phyloP scores from a whole-genome alignment of 2,113 vertebrate species.

The Empidonax traillii region DNA sequence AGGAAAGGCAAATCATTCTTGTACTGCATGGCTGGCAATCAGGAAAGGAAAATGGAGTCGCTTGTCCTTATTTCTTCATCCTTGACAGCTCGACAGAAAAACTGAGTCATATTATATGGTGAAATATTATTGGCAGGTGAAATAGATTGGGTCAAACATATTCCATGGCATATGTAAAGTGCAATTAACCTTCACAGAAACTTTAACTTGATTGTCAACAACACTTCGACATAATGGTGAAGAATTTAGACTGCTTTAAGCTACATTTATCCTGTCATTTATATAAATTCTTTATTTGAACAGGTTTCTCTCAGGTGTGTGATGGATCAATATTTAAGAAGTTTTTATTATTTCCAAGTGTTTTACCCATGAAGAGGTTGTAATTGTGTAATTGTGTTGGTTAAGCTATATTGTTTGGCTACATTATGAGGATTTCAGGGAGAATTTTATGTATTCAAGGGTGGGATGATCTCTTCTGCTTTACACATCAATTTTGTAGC shows the following conservation, averaged over 20 bases:
- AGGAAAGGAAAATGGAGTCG: neutral
- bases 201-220: neutral
- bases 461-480: neutral
- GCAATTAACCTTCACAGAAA: neutral
- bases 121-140: neutral
- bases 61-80: neutral
- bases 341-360: neutral
- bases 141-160: neutral
- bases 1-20: neutral
- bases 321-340: neutral
- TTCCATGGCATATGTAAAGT: neutral
- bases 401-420: neutral
- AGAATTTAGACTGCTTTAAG: neutral
- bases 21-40: neutral
- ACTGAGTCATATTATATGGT: neutral
- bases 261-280: neutral
- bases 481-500: neutral
- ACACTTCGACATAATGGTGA: neutral
- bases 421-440: neutral
- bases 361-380: neutral
- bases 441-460: neutral
- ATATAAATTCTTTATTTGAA: neutral
- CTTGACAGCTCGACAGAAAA: neutral
- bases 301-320: neutral
- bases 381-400: neutral